These are phyloP conservation scores for Amphimedon queenslandica DNA, from an alignment of 37 sponge, comb jelly and placozoan genomes.

Conservation along the genomic window DNA sequence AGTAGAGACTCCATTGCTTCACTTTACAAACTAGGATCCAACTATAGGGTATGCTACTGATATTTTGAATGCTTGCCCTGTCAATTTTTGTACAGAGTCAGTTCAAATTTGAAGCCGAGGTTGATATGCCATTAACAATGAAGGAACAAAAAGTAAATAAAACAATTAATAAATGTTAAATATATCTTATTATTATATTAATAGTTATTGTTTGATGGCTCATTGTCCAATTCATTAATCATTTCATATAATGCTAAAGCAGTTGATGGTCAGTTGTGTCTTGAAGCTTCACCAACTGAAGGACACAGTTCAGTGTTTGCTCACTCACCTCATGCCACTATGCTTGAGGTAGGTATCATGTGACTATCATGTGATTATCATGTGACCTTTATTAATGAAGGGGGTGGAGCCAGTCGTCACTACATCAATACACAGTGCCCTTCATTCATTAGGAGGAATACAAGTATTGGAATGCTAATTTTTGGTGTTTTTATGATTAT, in stretches of 20 bases:
- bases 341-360: constrained; percentile 60
- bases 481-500: no score
- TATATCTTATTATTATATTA: no score
- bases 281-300: constrained; percentile 79
- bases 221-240: constrained; percentile 25
- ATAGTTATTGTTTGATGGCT: neutral
- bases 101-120: constrained; percentile 70
- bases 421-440: constrained; percentile 60
- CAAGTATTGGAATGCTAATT: no score
- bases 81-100: constrained; percentile 50
- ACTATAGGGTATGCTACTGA: constrained; percentile 54
- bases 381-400: constrained; percentile 28
- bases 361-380: neutral
- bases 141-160: constrained; percentile 53
- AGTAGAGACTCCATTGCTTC: constrained; percentile 38
- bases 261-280: constrained; percentile 81
- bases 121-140: constrained; percentile 51
- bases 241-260: constrained; percentile 92
- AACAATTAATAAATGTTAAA: no score
- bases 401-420: constrained; percentile 82
- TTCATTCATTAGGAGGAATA: constrained; percentile 82
- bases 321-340: constrained; percentile 86
- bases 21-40: constrained; percentile 70
- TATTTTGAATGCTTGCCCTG: neutral
- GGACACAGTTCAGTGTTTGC: constrained; percentile 64